phyloP scores from a whole-genome alignment of 2,888 invertebrate genomes.

The Coenonympha arcania region DNA sequence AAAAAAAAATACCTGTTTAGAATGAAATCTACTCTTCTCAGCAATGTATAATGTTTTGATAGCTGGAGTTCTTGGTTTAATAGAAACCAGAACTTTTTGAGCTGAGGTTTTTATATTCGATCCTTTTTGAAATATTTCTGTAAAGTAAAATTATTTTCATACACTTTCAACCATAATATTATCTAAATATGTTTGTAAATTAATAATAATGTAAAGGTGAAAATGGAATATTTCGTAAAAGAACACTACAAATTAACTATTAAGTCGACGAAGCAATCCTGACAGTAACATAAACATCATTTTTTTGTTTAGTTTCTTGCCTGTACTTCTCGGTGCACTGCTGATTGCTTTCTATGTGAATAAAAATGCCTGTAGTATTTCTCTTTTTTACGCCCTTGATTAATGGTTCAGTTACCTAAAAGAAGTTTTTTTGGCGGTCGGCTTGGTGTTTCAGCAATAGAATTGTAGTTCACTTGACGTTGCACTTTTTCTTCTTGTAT shows the following conservation, averaged over 20 bases:
- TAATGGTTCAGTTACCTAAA: slow-evolving; percentile 38
- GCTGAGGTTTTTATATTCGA: slow-evolving; percentile 38
- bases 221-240: too few relatives aligned
- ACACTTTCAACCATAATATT: too few relatives aligned
- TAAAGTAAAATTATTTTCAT: slow-evolving; percentile 14
- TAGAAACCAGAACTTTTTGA: slow-evolving; percentile 54
- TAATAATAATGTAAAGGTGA: too few relatives aligned
- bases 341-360: too few relatives aligned
- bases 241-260: too few relatives aligned
- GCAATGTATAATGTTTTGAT: slow-evolving; percentile 58
- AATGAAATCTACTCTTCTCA: slow-evolving; percentile 48
- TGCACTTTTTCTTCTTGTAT: slow-evolving; percentile 58
- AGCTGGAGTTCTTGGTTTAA: slow-evolving; percentile 51
- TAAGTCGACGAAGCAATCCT: too few relatives aligned
- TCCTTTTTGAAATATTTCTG: slow-evolving; percentile 53
- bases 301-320: too few relatives aligned
- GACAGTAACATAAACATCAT: too few relatives aligned
- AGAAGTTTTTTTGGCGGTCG: slow-evolving; percentile 42
- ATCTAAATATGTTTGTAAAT: too few relatives aligned
- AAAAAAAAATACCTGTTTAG: slow-evolving; percentile 43
- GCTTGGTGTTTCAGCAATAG: slow-evolving; percentile 34
- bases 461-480: slow-evolving; percentile 52
- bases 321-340: too few relatives aligned
- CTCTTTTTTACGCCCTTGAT: too few relatives aligned
- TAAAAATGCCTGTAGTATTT: too few relatives aligned